Base-by-base conservation (phyloP, 1,140 invertebrate species). In the Campoletis sonorensis region DNA sequence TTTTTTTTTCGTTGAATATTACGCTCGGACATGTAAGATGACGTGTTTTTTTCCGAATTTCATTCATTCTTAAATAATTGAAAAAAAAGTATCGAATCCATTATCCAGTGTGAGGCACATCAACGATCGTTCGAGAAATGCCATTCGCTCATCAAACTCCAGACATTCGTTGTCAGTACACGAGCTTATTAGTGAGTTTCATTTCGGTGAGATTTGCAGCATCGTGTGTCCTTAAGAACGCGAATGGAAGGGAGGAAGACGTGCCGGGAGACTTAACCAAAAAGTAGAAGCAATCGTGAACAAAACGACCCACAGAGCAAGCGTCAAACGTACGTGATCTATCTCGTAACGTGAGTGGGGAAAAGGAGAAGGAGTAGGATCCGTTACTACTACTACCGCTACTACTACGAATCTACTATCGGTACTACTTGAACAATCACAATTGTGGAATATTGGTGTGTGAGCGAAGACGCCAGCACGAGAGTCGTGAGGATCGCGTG, bases 401-500 rank as follows among this genome's bases (percentile, higher is more conserved):
- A 10, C 51, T 21, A 58, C 54, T 58, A 58, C 54, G 54, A 58
- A 58, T 58, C 18, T 58, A 58, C 54, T 58, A n/a, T 23, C 18
- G 54, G 18, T n/a, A 21, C 54, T 58, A 21, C 54, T 58, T 23
- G 3, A 13, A 3, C 8, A 5, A 45, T 18, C 37, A 73, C 71
- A n/a, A 51, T 27, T 23, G 37, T 37, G 27, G 15, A 30, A 58
- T n/a, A 58, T 58, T 58, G 15, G 54, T 58, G 54, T 58, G 54
- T n/a, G 21, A 23, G 71, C n/a, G 7, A n/a, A 73, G 40, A 37
- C 72, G 71, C 71, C 71, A 45, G 40, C 61, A 27, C 21, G 61
- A 67, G 61, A 67, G 26, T 15, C 51, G 54, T 33, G 72, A 76
- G 49, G 21, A 27, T 58, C 72, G 51, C 40, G 54, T 54, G 75